These are phyloP conservation scores for Tolmerus cingulatus DNA, from an alignment of 2,888 invertebrate genomes.

Conservation along the genomic window DNA sequence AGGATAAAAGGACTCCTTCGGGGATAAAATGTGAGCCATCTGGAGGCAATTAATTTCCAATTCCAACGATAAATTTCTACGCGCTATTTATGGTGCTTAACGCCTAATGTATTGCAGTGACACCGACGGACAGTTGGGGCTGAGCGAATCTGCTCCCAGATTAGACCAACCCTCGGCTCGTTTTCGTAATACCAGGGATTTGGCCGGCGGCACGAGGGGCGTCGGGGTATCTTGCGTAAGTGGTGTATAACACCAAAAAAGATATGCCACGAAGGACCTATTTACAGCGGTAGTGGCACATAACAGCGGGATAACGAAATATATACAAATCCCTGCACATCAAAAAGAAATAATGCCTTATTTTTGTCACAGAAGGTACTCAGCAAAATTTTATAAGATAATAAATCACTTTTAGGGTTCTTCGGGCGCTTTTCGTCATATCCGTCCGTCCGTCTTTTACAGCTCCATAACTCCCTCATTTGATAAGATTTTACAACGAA, in stretches of 20 bases:
- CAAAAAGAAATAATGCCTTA: neutral
- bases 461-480: too few species aligned
- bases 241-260: neutral
- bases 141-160: neutral
- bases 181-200: neutral
- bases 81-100: neutral
- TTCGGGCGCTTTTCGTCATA: too few species aligned
- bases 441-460: too few species aligned
- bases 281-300: neutral
- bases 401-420: too few species aligned
- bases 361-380: too few species aligned
- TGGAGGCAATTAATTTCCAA: constrained; percentile 41
- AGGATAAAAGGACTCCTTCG: neutral
- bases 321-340: neutral
- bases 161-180: neutral
- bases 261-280: neutral
- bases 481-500: too few species aligned
- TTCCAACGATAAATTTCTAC: constrained; percentile 7
- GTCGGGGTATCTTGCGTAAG: neutral
- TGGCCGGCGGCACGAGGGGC: neutral
- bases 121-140: neutral
- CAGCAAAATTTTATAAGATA: too few species aligned
- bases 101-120: neutral
- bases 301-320: neutral
- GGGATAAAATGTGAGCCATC: constrained; percentile 20